A percentile compares a stretch with the other conserved stretches of the same genome.
These are phyloP conservation scores for Habroteleia sp. DNA, from an alignment of 2,888 invertebrate genomes.

Conservation along the genomic window DNA sequence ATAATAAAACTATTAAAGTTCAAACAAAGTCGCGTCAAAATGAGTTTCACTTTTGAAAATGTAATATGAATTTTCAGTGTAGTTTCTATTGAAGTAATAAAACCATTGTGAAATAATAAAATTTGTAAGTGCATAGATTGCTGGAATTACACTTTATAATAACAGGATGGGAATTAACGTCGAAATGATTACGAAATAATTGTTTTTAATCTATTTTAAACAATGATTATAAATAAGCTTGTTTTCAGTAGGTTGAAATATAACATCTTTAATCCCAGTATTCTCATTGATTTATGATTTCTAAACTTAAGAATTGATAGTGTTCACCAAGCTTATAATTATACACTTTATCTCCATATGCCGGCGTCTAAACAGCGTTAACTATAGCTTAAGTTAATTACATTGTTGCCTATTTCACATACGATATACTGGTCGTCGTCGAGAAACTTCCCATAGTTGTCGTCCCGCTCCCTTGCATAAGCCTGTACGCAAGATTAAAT, in stretches of 20 bases:
- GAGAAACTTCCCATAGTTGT: constrained; percentile 55
- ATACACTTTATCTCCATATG: constrained; percentile 43
- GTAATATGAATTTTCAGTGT: too few species aligned
- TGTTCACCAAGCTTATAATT: constrained; percentile 33
- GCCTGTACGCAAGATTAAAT: constrained; percentile 58
- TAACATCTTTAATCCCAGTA: constrained; percentile 11
- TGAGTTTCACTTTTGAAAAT: constrained; percentile 2
- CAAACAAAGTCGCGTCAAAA: constrained; percentile 1
- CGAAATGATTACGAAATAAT: too few species aligned
- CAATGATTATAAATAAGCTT: constrained; percentile 10
- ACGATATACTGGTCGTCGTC: constrained; percentile 31
- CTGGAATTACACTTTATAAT: too few species aligned
- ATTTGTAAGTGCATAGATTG: too few species aligned
- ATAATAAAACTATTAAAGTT: constrained; percentile 7
- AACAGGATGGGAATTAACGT: too few species aligned
- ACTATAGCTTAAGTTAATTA: constrained; percentile 58
- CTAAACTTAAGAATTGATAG: constrained; percentile 34
- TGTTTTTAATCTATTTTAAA: not conserved
- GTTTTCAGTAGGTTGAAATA: not conserved
- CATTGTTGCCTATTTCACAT: constrained; percentile 57
- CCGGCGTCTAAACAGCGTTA: constrained; percentile 26
- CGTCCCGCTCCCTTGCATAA: constrained; percentile 23
- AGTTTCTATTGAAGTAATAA: too few species aligned
- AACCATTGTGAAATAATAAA: too few species aligned
- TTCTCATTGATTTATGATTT: constrained; percentile 20